Base-by-base conservation (phyloP, 2,797 vertebrate genomes). In the Rousettus madagascariensis region DNA sequence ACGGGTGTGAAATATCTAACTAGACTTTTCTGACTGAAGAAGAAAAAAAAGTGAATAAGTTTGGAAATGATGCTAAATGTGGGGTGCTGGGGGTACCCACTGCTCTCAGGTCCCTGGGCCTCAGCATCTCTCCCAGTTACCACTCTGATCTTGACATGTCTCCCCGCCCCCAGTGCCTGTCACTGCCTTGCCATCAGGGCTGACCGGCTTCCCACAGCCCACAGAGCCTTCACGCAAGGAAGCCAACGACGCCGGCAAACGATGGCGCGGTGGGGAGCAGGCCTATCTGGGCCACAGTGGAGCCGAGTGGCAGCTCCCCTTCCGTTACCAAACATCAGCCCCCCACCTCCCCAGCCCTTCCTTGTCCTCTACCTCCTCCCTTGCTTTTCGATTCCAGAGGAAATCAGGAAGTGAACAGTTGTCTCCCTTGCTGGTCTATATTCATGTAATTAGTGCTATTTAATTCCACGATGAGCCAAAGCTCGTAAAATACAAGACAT, bases 361-460 rank as follows among this genome's bases (percentile, higher is more conserved):
- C 26, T 43, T 24, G 38, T 53, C 83, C 59, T 74, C 75, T 65
- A 36, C 28, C 65, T 13, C 82, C 65, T 33, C 65, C 53, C 59
- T 93, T 94, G 86, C 92, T 82, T 91, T 72, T 78, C 74, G 95
- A 3, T 91, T 95, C 92, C 77, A 78, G 84, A 59, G 96, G 95
- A 95, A 97, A 94, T 97, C 90, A 96, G 96, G 90, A 97, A 98
- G 96, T 96, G 96, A 96, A 87, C 38, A 98, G 95, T 95, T 96
- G 96, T 97, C 96, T 98, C 51, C 71, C 74, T 96, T 61, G 38
- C 95, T 92, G 96, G 96, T 96, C 95, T 98, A 97, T 97, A 98
- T 92, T 95, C 95, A 94, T 17, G 8, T 91, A 97, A 97, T 98
- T 91, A 97, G 95, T 26, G 55, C 95, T 91, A 94, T 97, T 97